Conservation (phyloP, 2,888 invertebrate genomes). For the Agrotis puta region DNA sequence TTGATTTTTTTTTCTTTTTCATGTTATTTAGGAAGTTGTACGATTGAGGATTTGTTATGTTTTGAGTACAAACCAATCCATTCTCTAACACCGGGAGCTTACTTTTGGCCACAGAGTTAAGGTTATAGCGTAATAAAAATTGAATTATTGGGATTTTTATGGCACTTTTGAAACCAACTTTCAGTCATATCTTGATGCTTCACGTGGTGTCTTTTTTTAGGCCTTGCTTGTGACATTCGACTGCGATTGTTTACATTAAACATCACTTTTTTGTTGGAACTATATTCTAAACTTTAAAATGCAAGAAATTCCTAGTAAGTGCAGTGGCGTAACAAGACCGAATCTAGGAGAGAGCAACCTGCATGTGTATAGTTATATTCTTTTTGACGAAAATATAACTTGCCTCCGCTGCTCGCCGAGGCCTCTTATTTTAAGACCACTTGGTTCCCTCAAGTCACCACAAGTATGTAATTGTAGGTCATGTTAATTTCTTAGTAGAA, state of each 20-base stretch:
- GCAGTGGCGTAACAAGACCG: no score
- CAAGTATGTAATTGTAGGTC: no score
- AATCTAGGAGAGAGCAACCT: no score
- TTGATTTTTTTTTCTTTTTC: conserved; percentile 14
- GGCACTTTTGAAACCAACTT: conserved; percentile 22
- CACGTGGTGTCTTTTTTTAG: not conserved
- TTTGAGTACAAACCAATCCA: conserved; percentile 10
- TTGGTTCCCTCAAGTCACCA: no score
- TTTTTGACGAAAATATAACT: no score
- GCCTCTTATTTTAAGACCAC: no score
- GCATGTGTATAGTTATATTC: no score
- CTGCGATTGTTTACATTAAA: not conserved
- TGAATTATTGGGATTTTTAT: conserved; percentile 15
- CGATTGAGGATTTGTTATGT: conserved; percentile 7
- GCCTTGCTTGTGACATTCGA: not conserved
- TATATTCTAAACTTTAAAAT: no score
- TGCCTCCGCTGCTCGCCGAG: no score
- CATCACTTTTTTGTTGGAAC: not conserved
- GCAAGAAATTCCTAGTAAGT: no score
- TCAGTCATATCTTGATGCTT: conserved; percentile 8
- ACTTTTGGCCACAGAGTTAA: conserved; percentile 20
- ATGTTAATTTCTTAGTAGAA: no score
- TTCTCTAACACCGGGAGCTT: conserved; percentile 28
- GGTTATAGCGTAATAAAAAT: conserved; percentile 30
- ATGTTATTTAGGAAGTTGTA: not conserved